These are phyloP conservation scores for Macrophya annulata DNA, from an alignment of 2,888 invertebrate genomes.

Conservation along the genomic window DNA sequence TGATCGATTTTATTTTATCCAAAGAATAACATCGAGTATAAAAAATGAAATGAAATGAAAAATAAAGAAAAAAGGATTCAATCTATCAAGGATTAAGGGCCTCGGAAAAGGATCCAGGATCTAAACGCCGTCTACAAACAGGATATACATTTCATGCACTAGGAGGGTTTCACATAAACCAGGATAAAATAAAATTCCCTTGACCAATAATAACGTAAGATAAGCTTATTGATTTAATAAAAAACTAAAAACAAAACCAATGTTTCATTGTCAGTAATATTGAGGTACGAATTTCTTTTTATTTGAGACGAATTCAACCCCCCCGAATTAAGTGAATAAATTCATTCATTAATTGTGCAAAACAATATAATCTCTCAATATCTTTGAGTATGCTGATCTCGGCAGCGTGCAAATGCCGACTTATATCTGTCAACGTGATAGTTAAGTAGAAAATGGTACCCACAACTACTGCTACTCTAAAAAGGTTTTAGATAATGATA, in stretches of 20 bases:
- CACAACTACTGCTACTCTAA: slow-evolving; percentile 26
- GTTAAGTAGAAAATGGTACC: background rate
- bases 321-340: background rate
- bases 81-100: background rate
- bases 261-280: background rate
- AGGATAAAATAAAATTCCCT: slow-evolving; percentile 41
- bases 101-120: slow-evolving; percentile 5
- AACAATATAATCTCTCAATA: background rate
- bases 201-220: slow-evolving; percentile 34
- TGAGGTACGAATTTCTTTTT: background rate
- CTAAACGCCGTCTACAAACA: slow-evolving; percentile 24
- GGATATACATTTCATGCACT: slow-evolving; percentile 37
- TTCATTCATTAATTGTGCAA: background rate
- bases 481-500: background rate
- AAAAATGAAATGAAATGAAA: slow-evolving; percentile 18
- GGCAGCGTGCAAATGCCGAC: slow-evolving; percentile 35
- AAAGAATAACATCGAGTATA: slow-evolving; percentile 32
- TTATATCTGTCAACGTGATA: background rate
- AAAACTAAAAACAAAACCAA: background rate
- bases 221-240: background rate
- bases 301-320: background rate
- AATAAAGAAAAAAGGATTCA: slow-evolving; percentile 29
- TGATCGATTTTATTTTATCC: slow-evolving; percentile 50
- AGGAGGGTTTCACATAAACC: slow-evolving; percentile 13
- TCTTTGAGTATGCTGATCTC: background rate